phyloP scores from a whole-genome alignment of 2,113 vertebrate species.

The Lepisosteus osseus region DNA sequence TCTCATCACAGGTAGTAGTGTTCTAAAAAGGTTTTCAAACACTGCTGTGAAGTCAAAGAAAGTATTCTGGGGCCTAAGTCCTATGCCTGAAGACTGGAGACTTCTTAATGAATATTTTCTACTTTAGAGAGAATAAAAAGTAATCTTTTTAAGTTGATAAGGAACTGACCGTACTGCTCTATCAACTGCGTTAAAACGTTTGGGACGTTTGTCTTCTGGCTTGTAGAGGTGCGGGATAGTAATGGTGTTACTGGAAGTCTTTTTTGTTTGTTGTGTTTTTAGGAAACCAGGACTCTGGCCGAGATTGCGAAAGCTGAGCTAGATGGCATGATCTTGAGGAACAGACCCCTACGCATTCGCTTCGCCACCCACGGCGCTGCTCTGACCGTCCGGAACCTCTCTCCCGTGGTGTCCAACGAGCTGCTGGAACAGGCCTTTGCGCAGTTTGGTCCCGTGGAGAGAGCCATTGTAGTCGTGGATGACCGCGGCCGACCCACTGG shows the following conservation, averaged over 20 bases:
- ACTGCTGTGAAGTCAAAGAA: too few species aligned
- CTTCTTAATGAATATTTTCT: too few species aligned
- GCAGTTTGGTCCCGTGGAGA: constrained; percentile 90
- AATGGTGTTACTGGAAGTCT: not conserved
- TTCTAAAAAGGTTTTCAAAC: too few species aligned
- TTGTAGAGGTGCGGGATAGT: too few species aligned
- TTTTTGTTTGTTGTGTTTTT: constrained; percentile 22
- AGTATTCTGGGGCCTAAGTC: too few species aligned
- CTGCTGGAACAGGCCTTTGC: constrained; percentile 93
- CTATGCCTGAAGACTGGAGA: too few species aligned
- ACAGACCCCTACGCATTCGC: constrained; percentile 85
- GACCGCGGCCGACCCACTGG: constrained; percentile 90
- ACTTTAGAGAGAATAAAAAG: too few species aligned
- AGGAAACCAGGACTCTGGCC: constrained; percentile 94
- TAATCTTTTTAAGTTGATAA: too few species aligned
- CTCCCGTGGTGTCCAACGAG: constrained; percentile 91
- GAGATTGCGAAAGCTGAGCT: constrained; percentile 95
- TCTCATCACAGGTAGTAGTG: too few species aligned
- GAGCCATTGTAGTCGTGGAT: constrained; percentile 89
- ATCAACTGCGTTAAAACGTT: too few species aligned
- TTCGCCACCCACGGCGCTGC: constrained; percentile 90
- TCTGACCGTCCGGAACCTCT: constrained; percentile 87
- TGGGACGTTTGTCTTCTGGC: too few species aligned
- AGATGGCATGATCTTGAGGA: constrained; percentile 87
- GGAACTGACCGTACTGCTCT: too few species aligned